A percentile compares a stretch with the other conserved stretches of the same genome.
These are phyloP conservation scores for Dicrostonyx torquatus DNA, from an alignment of 2,797 vertebrate species.

Conservation along the genomic window DNA sequence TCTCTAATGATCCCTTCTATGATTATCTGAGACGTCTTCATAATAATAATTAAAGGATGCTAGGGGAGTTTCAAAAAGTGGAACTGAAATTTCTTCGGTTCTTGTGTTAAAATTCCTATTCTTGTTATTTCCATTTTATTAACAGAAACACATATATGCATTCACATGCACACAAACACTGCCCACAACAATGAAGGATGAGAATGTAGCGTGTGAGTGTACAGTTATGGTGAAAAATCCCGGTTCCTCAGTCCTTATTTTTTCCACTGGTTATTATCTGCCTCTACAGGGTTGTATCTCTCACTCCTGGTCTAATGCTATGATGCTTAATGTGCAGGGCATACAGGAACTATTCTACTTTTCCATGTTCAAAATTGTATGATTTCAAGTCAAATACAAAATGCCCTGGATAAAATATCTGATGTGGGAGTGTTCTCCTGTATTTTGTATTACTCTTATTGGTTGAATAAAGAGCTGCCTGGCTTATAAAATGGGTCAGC, in stretches of 20 bases:
- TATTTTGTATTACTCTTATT: no score
- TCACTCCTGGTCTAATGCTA: background rate
- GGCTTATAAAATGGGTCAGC: no score
- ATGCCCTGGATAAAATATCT: background rate
- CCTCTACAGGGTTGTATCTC: background rate
- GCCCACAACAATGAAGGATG: background rate
- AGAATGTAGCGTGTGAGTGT: no score
- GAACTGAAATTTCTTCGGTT: background rate
- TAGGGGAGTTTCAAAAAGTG: background rate
- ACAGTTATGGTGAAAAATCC: fast-evolving
- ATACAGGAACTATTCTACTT: background rate
- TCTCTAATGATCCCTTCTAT: background rate
- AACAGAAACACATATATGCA: no score
- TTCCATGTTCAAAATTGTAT: background rate
- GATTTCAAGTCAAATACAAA: background rate
- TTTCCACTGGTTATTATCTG: background rate
- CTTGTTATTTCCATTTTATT: background rate
- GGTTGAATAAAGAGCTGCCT: no score
- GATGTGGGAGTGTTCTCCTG: no score
- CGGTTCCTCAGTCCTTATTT: background rate
- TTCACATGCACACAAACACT: background rate
- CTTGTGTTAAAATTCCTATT: background rate
- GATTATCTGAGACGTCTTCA: background rate
- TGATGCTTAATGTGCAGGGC: background rate
- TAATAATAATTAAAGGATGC: background rate